phyloP scores from a whole-genome alignment of 2,888 invertebrate species.

The Scaptomyza caliginosa region DNA sequence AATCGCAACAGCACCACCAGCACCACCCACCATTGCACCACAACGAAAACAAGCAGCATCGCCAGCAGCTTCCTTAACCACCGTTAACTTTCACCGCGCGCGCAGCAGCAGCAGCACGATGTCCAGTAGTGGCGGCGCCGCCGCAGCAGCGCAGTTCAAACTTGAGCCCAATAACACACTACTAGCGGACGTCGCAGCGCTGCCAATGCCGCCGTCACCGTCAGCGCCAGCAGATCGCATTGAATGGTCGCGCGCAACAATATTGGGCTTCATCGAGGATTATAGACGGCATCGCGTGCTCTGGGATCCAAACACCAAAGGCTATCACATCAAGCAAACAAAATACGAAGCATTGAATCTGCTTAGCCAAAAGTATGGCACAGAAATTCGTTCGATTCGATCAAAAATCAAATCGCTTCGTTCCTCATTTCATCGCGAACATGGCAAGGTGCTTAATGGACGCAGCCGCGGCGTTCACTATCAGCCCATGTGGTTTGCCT shows the following conservation, averaged over 20 bases:
- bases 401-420: constrained; percentile 83
- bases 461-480: constrained; percentile 81
- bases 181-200: constrained; percentile 54
- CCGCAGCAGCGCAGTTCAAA: constrained; percentile 60
- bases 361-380: constrained; percentile 81
- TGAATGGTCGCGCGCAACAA: constrained; percentile 83
- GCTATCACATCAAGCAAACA: constrained; percentile 83
- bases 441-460: constrained; percentile 82
- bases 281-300: constrained; percentile 81
- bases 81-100: constrained; percentile 65
- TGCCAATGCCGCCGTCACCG: constrained; percentile 33
- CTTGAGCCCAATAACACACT: constrained; percentile 63
- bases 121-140: constrained; percentile 68
- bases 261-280: constrained; percentile 82
- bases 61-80: constrained; percentile 36
- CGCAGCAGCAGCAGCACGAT: constrained; percentile 45
- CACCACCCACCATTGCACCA: constrained; percentile 30
- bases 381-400: constrained; percentile 82
- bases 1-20: constrained; percentile 18
- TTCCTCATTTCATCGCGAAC: constrained; percentile 82
- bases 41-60: constrained; percentile 19
- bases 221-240: constrained; percentile 75
- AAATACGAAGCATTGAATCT: constrained; percentile 82
- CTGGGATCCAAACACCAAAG: constrained; percentile 83
- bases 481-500: constrained; percentile 84